phyloP scores from a whole-genome alignment of 2,113 vertebrate genomes.

The Ceyx melanurus region DNA sequence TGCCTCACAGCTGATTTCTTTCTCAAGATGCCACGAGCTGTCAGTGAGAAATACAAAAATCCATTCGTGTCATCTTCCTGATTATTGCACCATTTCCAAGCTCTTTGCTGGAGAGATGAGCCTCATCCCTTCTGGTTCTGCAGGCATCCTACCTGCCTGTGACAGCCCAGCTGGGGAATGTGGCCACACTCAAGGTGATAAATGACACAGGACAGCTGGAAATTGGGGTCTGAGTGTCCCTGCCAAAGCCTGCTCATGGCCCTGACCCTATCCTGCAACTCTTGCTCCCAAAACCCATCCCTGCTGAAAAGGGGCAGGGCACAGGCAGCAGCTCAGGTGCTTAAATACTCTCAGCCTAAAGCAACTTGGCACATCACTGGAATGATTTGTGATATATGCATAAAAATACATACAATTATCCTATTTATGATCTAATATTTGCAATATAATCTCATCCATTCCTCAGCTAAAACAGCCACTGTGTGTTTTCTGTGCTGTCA shows the following conservation, averaged over 20 bases:
- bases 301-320: not conserved
- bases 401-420: no score
- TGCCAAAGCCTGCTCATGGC: not conserved
- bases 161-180: conserved; percentile 48
- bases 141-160: conserved; percentile 28
- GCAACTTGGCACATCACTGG: not conserved
- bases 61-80: not conserved
- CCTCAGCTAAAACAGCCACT: not conserved
- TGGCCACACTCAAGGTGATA: not conserved
- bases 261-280: accelerated
- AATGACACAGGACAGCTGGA: not conserved
- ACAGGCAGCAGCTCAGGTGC: not conserved
- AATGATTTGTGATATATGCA: not conserved
- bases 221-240: not conserved
- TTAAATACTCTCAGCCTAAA: not conserved
- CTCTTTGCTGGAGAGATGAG: not conserved
- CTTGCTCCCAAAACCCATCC: not conserved
- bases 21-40: conserved; percentile 1
- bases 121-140: not conserved
- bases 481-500: not conserved
- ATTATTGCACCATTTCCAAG: not conserved
- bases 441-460: not conserved
- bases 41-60: conserved; percentile 29
- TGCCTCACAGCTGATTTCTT: not conserved
- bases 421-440: no score